Percentiles rank a stretch among this genome's conserved stretches.
Conservation (phyloP, 2,113 vertebrate species). For the Smithornis capensis region DNA sequence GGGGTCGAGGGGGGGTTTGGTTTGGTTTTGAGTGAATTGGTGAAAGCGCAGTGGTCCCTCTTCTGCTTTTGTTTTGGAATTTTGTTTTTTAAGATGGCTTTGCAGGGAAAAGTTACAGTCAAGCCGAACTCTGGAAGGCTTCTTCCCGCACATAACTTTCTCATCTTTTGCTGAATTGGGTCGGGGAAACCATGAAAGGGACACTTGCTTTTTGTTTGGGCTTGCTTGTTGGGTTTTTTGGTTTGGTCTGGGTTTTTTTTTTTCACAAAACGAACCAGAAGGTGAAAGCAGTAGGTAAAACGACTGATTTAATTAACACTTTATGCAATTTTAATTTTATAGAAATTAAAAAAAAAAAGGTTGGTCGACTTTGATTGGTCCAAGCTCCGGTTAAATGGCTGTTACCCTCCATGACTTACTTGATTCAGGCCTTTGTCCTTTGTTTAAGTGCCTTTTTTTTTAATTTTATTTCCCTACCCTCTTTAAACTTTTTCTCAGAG, state of each 20-base stretch:
- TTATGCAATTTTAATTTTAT: constrained; percentile 78
- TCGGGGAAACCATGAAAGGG: constrained; percentile 41
- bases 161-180: neutral
- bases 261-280: constrained; percentile 53
- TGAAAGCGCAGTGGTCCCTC: constrained; percentile 67
- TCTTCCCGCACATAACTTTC: neutral
- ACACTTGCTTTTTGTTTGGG: constrained; percentile 50
- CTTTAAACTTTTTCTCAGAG: constrained; percentile 72
- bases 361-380: constrained; percentile 63
- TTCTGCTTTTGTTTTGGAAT: constrained; percentile 35
- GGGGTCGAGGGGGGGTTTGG: neutral
- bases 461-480: neutral
- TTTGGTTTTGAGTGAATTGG: constrained; percentile 36
- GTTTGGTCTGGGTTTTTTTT: neutral
- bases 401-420: constrained; percentile 69
- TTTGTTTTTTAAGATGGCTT: constrained; percentile 23
- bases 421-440: constrained; percentile 80
- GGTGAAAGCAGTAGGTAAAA: constrained; percentile 66
- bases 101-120: constrained; percentile 58
- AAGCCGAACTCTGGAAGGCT: constrained; percentile 52
- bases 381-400: constrained; percentile 67
- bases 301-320: constrained; percentile 57
- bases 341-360: constrained; percentile 31
- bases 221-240: neutral
- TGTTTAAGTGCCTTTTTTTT: constrained; percentile 81